Base-by-base conservation (phyloP, 2,888 invertebrate species). In the Tanypteryx hageni region DNA sequence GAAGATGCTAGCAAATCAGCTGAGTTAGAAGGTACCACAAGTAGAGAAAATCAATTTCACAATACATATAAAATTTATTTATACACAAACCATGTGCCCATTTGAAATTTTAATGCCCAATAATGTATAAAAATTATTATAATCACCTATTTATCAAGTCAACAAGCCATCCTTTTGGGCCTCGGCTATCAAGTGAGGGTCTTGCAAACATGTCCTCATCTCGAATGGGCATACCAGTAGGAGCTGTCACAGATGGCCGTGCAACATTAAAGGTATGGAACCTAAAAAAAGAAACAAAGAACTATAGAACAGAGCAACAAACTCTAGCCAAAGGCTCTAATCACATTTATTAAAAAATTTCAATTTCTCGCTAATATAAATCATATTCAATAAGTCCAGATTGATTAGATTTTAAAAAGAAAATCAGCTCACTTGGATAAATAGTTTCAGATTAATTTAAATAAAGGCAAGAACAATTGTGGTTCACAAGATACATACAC, bases 121-220 rank as follows among this genome's bases (percentile, higher is more conserved):
- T n/a, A 44, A 44, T 44, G 44, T 3, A 5, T 44, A 5, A 27
- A 22, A n/a, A 13, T 82, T 27, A 16, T 22, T 14, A 14, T 59
- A 95, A 95, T 94, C 95, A 97, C 96, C 96, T 96, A 96, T 99
- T 99, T 93, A 99, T 98, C 93, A 99, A 96, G 96, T 99, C 99
- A 93, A 99, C 99, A 93, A 99, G 97, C 99, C 99, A 99, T 93
- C 99, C 99, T 93, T 98, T 97, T 18, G 98, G 98, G 94, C 97
- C 97, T 94, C 99, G 97, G 92, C 97, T 97, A 95, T 99, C 99
- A 85, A 96, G 95, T 61, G 97, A 96, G 92, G 98, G 97, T 94
- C 97, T 96, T 61, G 98, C 98, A 95, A 95, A 96, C 93, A 97
- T 95, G 94, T 97, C 97, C 94, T 97, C 97, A 94, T 98, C 97